phyloP scores from a whole-genome alignment of 2,113 vertebrate genomes.

The Chunga burmeisteri region DNA sequence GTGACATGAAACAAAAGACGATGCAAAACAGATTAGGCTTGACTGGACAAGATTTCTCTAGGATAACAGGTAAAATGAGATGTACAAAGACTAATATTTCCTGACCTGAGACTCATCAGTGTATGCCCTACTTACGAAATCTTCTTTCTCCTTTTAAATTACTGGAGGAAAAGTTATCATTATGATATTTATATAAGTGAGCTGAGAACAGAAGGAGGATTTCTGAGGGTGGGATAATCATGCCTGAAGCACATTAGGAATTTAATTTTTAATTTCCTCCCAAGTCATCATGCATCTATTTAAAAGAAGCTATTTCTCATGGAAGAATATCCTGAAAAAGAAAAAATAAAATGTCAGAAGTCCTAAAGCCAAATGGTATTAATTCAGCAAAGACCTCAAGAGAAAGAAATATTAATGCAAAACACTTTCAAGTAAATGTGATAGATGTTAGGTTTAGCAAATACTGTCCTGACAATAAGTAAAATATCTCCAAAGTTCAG shows the following conservation, averaged over 20 bases:
- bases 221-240: constrained; percentile 17
- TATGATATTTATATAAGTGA: background rate
- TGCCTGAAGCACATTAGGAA: background rate
- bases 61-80: background rate
- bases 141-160: background rate
- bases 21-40: background rate
- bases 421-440: background rate
- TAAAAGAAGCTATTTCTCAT: background rate
- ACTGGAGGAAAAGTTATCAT: background rate
- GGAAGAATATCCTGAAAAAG: background rate
- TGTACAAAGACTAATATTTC: background rate
- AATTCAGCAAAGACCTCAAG: background rate
- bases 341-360: background rate
- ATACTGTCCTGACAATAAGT: background rate
- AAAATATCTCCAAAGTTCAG: background rate
- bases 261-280: constrained; percentile 34
- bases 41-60: background rate
- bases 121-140: background rate
- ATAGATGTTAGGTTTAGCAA: background rate
- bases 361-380: background rate
- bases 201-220: background rate
- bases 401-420: background rate
- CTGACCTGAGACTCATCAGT: background rate
- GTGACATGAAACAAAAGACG: background rate
- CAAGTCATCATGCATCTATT: background rate